Evolutionary conservation across 2,888 invertebrate genomes (phyloP).

Genomic region (Dugesia japonica): DNA sequence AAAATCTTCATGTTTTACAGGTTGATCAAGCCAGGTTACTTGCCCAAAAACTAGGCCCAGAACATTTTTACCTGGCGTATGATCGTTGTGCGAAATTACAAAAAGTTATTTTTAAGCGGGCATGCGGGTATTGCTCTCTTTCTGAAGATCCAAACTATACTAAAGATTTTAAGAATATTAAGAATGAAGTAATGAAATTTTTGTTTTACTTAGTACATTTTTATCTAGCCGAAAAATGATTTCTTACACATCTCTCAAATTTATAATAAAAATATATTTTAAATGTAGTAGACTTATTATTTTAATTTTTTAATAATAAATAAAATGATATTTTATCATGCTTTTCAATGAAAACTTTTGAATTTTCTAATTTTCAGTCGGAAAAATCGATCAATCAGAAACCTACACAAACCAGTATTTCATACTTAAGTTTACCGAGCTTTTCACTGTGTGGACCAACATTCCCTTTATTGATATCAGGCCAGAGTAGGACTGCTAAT

Average conservation of each 20-base stretch:
- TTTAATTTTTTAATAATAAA: too few species aligned
- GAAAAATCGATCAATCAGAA: background rate
- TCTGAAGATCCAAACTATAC: background rate
- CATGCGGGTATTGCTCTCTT: background rate
- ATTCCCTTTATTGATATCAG: background rate
- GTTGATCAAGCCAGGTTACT: background rate
- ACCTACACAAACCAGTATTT: background rate
- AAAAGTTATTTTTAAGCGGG: background rate
- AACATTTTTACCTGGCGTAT: background rate
- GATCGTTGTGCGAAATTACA: background rate
- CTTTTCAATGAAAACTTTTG: too few species aligned
- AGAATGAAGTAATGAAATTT: background rate
- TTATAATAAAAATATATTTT: too few species aligned
- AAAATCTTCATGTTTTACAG: background rate
- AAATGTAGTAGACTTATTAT: too few species aligned
- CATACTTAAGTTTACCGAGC: background rate
- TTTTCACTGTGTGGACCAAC: background rate
- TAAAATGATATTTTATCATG: too few species aligned
- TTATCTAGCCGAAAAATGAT: too few species aligned
- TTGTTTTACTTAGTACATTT: too few species aligned
- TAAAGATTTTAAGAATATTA: background rate
- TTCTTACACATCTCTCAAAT: too few species aligned
- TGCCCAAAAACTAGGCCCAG: background rate
- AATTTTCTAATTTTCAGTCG: too few species aligned
- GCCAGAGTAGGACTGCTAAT: conserved; percentile 6